Conservation (phyloP, 2,113 vertebrate species). For the Salvelinus alpinus region DNA sequence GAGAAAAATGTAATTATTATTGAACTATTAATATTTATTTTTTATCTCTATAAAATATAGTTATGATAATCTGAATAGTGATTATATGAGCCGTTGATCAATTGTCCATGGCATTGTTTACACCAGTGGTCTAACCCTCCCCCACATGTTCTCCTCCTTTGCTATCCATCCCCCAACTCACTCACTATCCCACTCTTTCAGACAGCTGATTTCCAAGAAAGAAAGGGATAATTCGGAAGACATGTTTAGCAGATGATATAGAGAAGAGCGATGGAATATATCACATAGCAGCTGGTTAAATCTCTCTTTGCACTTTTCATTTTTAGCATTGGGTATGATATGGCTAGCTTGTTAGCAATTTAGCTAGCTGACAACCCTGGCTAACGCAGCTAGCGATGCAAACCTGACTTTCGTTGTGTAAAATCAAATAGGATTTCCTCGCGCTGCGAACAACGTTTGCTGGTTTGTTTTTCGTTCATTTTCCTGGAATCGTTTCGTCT, state of each 20-base stretch:
- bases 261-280: conserved; percentile 8
- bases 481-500: not conserved
- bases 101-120: conserved; percentile 59
- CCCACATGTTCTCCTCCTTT: conserved; percentile 36
- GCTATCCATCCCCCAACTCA: conserved; percentile 34
- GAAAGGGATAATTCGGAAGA: conserved; percentile 18
- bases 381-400: not conserved
- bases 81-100: not conserved
- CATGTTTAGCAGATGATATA: not conserved
- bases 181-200: conserved; percentile 27
- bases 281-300: conserved; percentile 22
- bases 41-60: too few species aligned
- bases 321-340: not conserved
- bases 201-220: conserved; percentile 55
- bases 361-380: not conserved
- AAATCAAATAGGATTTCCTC: not conserved
- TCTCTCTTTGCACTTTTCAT: conserved; percentile 9
- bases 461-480: not conserved
- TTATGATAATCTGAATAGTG: not conserved
- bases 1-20: not conserved
- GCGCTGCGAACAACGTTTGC: not conserved
- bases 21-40: too few species aligned
- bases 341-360: not conserved
- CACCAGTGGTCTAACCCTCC: conserved; percentile 44
- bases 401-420: not conserved